Base-by-base conservation (phyloP, 2,797 vertebrate species). In the Pangasius djambal region DNA sequence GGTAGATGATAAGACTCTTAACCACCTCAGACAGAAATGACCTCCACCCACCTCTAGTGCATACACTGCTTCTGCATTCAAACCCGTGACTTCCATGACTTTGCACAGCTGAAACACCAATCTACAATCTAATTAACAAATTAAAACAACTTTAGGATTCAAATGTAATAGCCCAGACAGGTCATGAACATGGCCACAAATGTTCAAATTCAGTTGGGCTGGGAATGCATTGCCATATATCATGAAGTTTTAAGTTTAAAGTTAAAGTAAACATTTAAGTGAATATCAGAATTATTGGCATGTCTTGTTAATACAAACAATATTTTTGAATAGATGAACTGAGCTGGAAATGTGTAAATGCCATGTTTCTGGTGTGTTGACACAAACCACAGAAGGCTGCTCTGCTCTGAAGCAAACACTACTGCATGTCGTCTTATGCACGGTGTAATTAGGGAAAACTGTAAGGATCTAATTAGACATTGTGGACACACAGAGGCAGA, bases 1-100 rank as follows among this genome's bases (percentile, higher is more conserved):
- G 22, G 50, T 18, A 81, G 57, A 83, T 40, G 50, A 82, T 31
- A 37, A 87, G 50, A 34, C 48, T 59, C 34, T n/a, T 86, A 86
- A 50, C n/a, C 18, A 55, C 20, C 34, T 18, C 69, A 72, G 84
- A 59, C 52, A 57, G 44, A 74, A 74, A 86, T 74, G 31, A 44
- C 48, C 67, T 74, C 67, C 34, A 37, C 67, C 34, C 6, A 55
- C 72, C 34, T 57, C 67, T 74, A 40, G 48, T 37, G 34, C 50
- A n/a, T 10, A 55, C 50, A 72, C 85, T 50, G 44, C 44, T 16
- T 69, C 44, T 48, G 61, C n/a, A 70, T 85, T 70, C 34, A 50
- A 52, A 52, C 65, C 82, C 50, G 22, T 67, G 7, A 63, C 67
- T 84, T 10, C 82, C 50, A 13, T 67, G 7, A 63, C 67, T 84